A percentile compares a stretch with the other conserved stretches of the same genome.
These are phyloP conservation scores for Palythoa grandis DNA, from an alignment of 92 coral and sea anemone genomes.

Conservation along the genomic window DNA sequence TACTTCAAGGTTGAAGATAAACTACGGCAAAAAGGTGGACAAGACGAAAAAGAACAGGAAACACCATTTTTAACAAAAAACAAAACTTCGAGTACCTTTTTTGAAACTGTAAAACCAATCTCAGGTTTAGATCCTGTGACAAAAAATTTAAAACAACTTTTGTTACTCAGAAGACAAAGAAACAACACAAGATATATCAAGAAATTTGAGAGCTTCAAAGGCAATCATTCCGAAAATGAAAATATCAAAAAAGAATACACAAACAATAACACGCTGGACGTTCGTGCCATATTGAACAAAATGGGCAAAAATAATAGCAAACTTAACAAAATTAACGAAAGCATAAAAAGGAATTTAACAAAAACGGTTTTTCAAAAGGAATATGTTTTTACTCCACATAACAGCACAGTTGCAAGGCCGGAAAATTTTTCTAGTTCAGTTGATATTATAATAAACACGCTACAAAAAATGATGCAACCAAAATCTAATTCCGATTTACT, in stretches of 20 bases:
- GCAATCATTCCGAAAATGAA: not conserved
- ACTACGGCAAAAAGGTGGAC: not conserved
- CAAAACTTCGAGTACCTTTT: not conserved
- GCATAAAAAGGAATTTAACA: not conserved
- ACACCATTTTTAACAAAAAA: not conserved
- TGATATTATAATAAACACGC: not conserved
- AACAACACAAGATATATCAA: not conserved
- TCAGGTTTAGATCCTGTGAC: not conserved
- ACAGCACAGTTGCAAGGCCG: not conserved
- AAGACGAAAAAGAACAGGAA: not conserved
- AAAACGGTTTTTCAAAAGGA: not conserved
- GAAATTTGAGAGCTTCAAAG: not conserved
- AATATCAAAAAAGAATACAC: not conserved
- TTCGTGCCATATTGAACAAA: not conserved
- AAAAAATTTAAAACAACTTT: not conserved
- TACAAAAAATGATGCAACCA: not conserved
- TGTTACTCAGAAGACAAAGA: not conserved
- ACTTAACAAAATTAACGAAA: not conserved
- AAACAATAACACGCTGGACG: not conserved
- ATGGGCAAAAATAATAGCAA: not conserved
- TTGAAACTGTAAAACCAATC: slow-evolving; percentile 42
- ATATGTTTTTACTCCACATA: not conserved
- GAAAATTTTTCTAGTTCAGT: not conserved
- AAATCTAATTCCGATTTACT: not conserved
- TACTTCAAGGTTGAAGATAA: slow-evolving; percentile 72